Conservation (phyloP, 2,113 vertebrate genomes). For the Gymnorhina tibicen region DNA sequence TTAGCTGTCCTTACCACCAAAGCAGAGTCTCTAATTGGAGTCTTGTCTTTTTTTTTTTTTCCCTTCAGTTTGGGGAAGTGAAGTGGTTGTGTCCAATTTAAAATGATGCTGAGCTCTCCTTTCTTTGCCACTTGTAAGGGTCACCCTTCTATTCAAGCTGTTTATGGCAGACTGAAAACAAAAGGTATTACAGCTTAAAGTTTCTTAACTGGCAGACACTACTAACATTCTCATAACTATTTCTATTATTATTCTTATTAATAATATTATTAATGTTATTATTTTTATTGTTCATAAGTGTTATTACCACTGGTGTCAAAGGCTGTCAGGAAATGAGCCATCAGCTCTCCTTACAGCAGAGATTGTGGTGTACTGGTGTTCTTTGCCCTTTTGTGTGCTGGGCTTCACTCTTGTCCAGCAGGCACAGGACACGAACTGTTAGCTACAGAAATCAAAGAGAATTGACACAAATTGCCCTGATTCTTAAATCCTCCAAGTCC, state of each 20-base stretch:
- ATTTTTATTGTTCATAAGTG: not conserved
- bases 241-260: no score
- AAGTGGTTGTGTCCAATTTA: not conserved
- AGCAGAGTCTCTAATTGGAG: not conserved
- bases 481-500: not conserved
- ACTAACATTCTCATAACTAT: not conserved
- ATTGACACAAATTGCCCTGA: not conserved
- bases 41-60: not conserved
- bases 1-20: not conserved
- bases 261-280: no score
- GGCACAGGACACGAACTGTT: accelerated
- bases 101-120: not conserved
- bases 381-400: not conserved
- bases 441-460: not conserved
- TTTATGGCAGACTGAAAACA: not conserved
- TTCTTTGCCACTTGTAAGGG: not conserved
- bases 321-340: not conserved
- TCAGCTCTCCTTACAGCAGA: not conserved
- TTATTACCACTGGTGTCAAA: not conserved
- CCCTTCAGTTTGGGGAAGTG: not conserved
- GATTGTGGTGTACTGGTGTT: not conserved
- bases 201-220: not conserved
- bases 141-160: not conserved
- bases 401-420: not conserved
- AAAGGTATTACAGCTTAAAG: not conserved